These are phyloP conservation scores for Drosophila atripex DNA, from an alignment of 2,888 invertebrate genomes.

Conservation along the genomic window DNA sequence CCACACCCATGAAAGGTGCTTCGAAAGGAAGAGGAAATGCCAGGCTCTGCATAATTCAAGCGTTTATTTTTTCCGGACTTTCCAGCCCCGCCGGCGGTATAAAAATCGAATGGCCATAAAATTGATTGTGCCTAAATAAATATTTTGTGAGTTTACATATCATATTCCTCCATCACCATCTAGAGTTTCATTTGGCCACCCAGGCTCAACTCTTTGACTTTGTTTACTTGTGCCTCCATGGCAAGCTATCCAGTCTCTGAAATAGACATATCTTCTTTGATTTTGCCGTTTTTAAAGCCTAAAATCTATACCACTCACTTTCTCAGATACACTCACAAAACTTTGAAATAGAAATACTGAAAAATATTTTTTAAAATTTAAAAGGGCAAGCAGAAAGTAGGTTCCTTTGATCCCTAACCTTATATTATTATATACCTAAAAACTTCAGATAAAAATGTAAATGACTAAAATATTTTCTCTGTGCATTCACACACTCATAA, in stretches of 20 bases:
- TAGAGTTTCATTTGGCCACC: conserved; percentile 9
- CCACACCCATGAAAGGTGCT: background rate
- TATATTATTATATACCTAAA: too few species aligned
- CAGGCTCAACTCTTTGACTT: conserved; percentile 43
- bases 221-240: conserved; percentile 37
- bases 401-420: too few species aligned
- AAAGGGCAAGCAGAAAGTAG: too few species aligned
- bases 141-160: conserved; percentile 50
- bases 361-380: background rate
- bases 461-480: background rate
- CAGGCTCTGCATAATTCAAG: conserved; percentile 65
- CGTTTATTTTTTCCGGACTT: conserved; percentile 45
- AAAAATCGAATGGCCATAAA: conserved; percentile 70
- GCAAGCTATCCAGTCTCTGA: conserved; percentile 16
- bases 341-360: background rate
- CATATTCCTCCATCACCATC: conserved; percentile 1
- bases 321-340: too few species aligned
- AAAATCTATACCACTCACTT: too few species aligned
- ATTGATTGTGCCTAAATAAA: conserved; percentile 78
- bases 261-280: conserved; percentile 34
- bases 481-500: conserved; percentile 1
- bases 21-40: conserved; percentile 19
- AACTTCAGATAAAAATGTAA: too few species aligned
- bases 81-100: conserved; percentile 39
- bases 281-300: conserved; percentile 20